Base-by-base conservation (phyloP, 2,113 vertebrate species). In the Perognathus longimembris region DNA sequence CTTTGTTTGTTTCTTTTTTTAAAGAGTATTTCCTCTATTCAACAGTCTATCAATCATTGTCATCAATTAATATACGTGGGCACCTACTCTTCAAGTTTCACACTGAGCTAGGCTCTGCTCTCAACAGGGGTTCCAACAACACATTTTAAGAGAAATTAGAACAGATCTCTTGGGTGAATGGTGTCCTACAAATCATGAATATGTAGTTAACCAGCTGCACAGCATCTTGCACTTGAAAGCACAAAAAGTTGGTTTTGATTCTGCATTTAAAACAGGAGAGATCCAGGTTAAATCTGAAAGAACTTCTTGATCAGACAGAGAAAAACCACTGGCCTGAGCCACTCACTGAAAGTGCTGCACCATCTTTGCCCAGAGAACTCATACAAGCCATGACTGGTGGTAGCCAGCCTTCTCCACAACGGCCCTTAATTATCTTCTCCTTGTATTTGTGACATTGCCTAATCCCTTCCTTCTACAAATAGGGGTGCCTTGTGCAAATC, bases 61-160 rank as follows among this genome's bases (percentile, higher is more conserved):
- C 69, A 91, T 66, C 76, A 57, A 0, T 80, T 26, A 70, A 71
- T 54, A 40, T 4, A 40, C 28, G 28, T 1, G 6, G 54, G 14
- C 20, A 74, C n/a, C 45, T 30, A 70, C 63, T 94, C 79, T 21
- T 77, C 3, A 8, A 74, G 40, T 34, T 69, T 50, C 79, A 83
- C 82, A 83, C 71, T n/a, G 28, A 75, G 76, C 66, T 73, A 42
- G 66, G 70, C 64, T 32, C 3, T 50, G 40, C 7, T 92, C 75
- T 92, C 54, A 59, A 34, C 32, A 36, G 61, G 36, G 91, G 64
- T 40, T 92, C 84, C 17, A 93, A 88, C 74, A 79, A 87, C 91
- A 89, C 80, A 91, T 82, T 95, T 95, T 32, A 89, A 91, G 89
- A 38, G 83, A 96, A 97, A 95, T 80, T 14, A 57, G 86, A 95